Percentiles rank a stretch among this genome's conserved stretches.
Evolutionary conservation across 2,888 invertebrate species (phyloP).

Genomic region (Drosophila meridiana): DNA sequence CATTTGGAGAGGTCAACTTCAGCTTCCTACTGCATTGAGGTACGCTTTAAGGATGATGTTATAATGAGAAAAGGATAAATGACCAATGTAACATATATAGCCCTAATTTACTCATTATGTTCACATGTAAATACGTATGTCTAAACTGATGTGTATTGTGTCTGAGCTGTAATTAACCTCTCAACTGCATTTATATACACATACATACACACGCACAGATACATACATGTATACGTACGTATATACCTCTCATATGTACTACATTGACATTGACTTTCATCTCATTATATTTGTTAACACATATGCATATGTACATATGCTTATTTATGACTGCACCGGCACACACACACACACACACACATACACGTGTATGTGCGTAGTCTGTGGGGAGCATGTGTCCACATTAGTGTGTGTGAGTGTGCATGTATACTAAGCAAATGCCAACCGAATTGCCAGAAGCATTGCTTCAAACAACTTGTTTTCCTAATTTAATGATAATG

Average conservation of each 20-base stretch:
- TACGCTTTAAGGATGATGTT: neutral
- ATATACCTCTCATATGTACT: conserved; percentile 33
- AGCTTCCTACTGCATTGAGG: neutral
- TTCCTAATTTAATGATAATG: conserved; percentile 78
- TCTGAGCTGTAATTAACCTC: conserved; percentile 17
- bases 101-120: neutral
- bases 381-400: conserved; percentile 9
- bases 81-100: neutral
- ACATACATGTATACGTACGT: neutral
- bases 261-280: conserved; percentile 80
- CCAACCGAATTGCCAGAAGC: conserved; percentile 54
- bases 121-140: neutral
- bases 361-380: neutral
- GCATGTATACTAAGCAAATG: conserved; percentile 33
- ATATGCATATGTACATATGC: conserved; percentile 53
- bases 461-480: conserved; percentile 67
- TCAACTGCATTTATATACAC: conserved; percentile 6
- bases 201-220: neutral
- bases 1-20: neutral
- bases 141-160: neutral
- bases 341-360: conserved; percentile 24
- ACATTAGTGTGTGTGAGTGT: neutral
- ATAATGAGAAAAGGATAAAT: neutral
- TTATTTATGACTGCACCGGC: conserved; percentile 68
- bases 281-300: conserved; percentile 66